Evolutionary conservation across 2,888 invertebrate genomes (phyloP).

Genomic region (Merodon equestris): DNA sequence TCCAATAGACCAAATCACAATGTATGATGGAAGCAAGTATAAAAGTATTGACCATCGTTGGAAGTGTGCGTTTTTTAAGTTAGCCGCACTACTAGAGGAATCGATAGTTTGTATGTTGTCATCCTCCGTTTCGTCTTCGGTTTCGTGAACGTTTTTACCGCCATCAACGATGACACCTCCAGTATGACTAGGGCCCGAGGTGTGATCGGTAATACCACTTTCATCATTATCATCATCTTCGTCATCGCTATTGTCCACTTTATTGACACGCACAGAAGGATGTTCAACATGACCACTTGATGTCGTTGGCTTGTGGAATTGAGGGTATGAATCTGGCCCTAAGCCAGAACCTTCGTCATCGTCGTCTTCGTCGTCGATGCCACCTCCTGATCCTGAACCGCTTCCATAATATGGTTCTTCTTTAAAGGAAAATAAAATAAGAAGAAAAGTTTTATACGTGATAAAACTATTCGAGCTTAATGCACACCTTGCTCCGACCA

Average conservation of each 20-base stretch:
- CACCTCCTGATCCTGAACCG: conserved; percentile 86
- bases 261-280: conserved; percentile 72
- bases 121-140: conserved; percentile 69
- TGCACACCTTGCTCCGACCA: conserved; percentile 84
- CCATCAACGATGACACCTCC: conserved; percentile 63
- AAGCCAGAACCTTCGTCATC: conserved; percentile 76
- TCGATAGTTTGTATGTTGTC: conserved; percentile 69
- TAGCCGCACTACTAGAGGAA: conserved; percentile 46
- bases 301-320: conserved; percentile 73
- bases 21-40: conserved; percentile 89
- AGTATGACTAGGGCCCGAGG: conserved; percentile 77
- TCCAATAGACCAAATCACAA: conserved; percentile 89
- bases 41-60: conserved; percentile 81
- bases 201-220: conserved; percentile 76
- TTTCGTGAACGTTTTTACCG: conserved; percentile 50
- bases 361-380: conserved; percentile 79
- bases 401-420: conserved; percentile 83
- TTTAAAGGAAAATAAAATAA: conserved; percentile 72
- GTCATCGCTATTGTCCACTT: conserved; percentile 74
- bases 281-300: conserved; percentile 71
- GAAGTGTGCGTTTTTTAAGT: conserved; percentile 70
- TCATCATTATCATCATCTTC: conserved; percentile 72
- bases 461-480: too few relatives aligned
- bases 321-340: conserved; percentile 73
- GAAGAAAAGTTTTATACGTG: too few relatives aligned